A percentile compares a stretch with the other conserved stretches of the same genome.
phyloP scores from a whole-genome alignment of 2,888 invertebrate species.

The Agapostemon virescens region DNA sequence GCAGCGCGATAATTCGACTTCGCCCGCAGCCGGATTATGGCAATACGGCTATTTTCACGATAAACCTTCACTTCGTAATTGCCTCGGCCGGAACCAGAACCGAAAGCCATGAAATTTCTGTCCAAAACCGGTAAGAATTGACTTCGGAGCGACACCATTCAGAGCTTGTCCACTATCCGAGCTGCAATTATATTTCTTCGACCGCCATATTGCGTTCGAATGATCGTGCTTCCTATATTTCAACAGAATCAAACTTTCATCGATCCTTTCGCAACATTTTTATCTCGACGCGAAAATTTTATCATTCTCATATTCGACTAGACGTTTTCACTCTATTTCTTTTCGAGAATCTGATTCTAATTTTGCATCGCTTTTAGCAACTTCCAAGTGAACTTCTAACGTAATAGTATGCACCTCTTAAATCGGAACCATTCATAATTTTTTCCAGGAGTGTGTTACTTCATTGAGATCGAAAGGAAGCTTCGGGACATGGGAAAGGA shows the following conservation, averaged over 20 bases:
- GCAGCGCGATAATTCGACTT: conserved; percentile 76
- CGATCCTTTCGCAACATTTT: not conserved
- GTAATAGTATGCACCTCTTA: not conserved
- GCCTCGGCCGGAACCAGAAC: conserved; percentile 72
- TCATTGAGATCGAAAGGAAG: no score
- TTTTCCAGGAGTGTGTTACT: not conserved
- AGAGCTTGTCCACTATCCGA: conserved; percentile 26
- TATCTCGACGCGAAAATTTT: not conserved
- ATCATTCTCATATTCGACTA: not conserved
- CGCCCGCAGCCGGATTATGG: conserved; percentile 74
- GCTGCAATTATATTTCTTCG: not conserved
- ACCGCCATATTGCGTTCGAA: not conserved
- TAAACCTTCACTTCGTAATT: conserved; percentile 78
- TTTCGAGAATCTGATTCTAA: not conserved
- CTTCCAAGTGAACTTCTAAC: no score
- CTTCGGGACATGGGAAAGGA: not conserved
- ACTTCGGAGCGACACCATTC: conserved; percentile 26
- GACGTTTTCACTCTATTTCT: not conserved
- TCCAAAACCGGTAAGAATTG: conserved; percentile 52
- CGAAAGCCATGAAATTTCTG: conserved; percentile 76
- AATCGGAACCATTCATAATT: not conserved
- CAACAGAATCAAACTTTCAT: conserved; percentile 33
- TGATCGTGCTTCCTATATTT: conserved; percentile 5
- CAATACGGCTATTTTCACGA: conserved; percentile 73
- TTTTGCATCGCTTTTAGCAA: not conserved